Conservation (phyloP, 2,888 invertebrate genomes). For the Eledona agricola region DNA sequence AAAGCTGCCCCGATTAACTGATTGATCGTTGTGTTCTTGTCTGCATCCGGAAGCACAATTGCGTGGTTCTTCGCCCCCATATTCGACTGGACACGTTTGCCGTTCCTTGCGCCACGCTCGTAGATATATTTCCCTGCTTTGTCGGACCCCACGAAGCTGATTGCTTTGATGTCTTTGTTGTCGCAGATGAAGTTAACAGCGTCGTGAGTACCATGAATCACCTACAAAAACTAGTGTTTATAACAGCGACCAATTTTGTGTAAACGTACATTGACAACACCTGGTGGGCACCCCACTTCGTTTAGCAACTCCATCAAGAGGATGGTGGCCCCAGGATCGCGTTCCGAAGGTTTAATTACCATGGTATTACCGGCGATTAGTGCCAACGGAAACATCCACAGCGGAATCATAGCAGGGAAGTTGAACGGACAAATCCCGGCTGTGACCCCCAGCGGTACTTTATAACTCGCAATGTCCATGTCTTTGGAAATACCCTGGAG, state of each 20-base stretch:
- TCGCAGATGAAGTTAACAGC: constrained; percentile 98
- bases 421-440: constrained; percentile 98
- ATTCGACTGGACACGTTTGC: constrained; percentile 93
- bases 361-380: constrained; percentile 94
- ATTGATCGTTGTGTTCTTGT: constrained; percentile 95
- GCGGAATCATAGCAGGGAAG: constrained; percentile 99
- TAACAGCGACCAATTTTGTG: neutral
- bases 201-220: constrained; percentile 94
- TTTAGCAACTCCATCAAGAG: constrained; percentile 91
- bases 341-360: constrained; percentile 95
- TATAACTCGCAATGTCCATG: constrained; percentile 95
- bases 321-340: constrained; percentile 97
- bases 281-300: constrained; percentile 96
- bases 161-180: constrained; percentile 93
- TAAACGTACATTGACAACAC: constrained; percentile 84
- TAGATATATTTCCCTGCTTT: constrained; percentile 96
- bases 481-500: constrained; percentile 88
- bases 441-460: constrained; percentile 91
- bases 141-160: constrained; percentile 98
- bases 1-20: constrained; percentile 89
- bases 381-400: constrained; percentile 93
- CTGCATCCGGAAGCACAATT: constrained; percentile 95
- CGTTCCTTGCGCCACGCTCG: constrained; percentile 86
- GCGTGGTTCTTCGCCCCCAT: constrained; percentile 99
- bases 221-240: constrained; percentile 57